Conservation (phyloP, 1,140 invertebrate species). For the Nasonia giraulti region DNA sequence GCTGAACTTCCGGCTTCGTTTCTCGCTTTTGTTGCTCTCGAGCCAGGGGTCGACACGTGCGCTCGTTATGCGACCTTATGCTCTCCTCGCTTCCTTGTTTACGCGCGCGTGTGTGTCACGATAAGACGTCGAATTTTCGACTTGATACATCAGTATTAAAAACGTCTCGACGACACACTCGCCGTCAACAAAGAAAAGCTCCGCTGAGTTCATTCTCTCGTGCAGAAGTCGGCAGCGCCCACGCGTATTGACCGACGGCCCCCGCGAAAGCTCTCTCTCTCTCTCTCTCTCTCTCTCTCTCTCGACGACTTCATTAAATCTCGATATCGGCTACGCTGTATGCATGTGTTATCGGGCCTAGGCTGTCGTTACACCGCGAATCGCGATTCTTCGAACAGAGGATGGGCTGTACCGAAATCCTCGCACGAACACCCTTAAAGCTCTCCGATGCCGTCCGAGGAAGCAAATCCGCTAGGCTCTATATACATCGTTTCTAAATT, state of each 20-base stretch:
- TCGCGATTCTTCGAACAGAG: no score
- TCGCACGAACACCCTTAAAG: no score
- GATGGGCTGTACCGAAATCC: no score
- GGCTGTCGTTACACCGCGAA: not conserved
- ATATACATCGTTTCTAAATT: not conserved
- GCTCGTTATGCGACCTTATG: not conserved
- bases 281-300: not conserved
- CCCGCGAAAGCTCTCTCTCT: not conserved
- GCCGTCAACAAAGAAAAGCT: no score
- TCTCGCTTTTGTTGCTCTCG: not conserved
- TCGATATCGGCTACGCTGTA: not conserved
- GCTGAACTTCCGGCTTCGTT: not conserved
- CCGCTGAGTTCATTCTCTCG: not conserved
- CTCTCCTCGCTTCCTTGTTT: no score
- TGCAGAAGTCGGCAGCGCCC: not conserved
- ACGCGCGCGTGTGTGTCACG: no score
- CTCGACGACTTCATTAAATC: slow-evolving; percentile 1
- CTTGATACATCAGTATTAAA: no score
- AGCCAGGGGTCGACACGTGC: not conserved
- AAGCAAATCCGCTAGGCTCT: no score
- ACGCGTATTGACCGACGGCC: not conserved
- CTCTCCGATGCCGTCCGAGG: no score
- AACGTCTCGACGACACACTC: no score
- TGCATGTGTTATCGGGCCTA: no score
- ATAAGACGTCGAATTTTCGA: no score